Evolutionary conservation across 2,113 vertebrate species (phyloP), one percentile per base, ranked within the genome.

Genomic region (Pogonocichla stellata): DNA sequence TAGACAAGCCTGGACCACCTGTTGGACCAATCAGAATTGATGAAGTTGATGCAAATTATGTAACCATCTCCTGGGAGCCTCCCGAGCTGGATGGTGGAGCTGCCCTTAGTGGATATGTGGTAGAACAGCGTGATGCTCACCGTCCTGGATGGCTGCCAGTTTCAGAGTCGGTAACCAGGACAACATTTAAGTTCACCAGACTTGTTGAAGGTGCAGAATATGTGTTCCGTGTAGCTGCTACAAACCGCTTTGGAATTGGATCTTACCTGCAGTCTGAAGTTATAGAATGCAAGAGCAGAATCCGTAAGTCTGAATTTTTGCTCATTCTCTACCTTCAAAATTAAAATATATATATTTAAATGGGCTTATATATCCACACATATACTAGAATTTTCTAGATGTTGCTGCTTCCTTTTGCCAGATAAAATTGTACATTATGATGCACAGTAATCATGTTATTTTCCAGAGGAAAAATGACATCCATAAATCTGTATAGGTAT

Each of bases 81-180:
- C 99, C 99, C 40, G 96, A 98, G 77, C 98, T 99, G 95, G 99
- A 99, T 58, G 99, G 99, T 25, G 99, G 99, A 20, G 99, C 99
- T 84, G 98, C 99, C 16, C 73, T 99, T 90, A 99, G 98, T 38
- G 99, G 99, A 23, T 99, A 99, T 24, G 97, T 98, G 53, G 99
- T 99, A 66, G 99, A 99, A 93, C 99, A 99, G 88, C 99, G 99
- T 12, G 99, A 99, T 81, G 99, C 99, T 66, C 99, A 99, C 93
- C 98, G 99, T 81, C 99, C 99, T 65, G 99, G 99, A 93, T 99
- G 99, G 99, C 96, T 99, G 80, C 98, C 99, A 31, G 98, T 99
- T 92, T 99, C 98, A 26, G 99, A 99, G 90, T 99, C 99, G 45
- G 99, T 99, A 75, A 99, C 99, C 80, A 98, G 99, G 94, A 98